A percentile compares a stretch with the other conserved stretches of the same genome.
phyloP scores from a whole-genome alignment of 2,888 invertebrate genomes.

The Rambutsinella grinnellia region DNA sequence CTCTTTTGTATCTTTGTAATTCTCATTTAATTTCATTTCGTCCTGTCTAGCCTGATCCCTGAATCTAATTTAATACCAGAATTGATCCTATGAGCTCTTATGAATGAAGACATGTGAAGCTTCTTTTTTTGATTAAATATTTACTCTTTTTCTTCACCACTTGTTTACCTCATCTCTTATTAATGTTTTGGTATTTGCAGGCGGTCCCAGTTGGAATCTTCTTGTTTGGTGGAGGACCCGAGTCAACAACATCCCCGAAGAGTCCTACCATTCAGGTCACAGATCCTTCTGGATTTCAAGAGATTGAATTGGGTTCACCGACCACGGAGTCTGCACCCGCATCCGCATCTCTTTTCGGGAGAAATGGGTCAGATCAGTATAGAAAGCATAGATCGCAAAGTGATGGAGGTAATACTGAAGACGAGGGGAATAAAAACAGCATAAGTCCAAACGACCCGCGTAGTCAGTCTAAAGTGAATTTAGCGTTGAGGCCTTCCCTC shows the following conservation, averaged over 20 bases:
- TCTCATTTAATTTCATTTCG: too few relatives aligned
- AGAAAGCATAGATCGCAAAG: constrained; percentile 21
- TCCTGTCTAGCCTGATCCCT: too few relatives aligned
- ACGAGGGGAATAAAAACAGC: too few relatives aligned
- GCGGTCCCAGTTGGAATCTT: constrained; percentile 66
- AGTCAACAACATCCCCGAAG: constrained; percentile 9
- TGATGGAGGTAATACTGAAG: constrained; percentile 24
- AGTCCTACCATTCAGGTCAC: constrained; percentile 36
- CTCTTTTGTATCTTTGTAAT: too few relatives aligned
- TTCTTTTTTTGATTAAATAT: constrained; percentile 33
- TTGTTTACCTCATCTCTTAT: not conserved
- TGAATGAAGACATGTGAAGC: too few relatives aligned
- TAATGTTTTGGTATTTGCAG: constrained; percentile 31
- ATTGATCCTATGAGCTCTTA: too few relatives aligned
- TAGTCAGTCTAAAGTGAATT: constrained; percentile 28
- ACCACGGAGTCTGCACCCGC: constrained; percentile 30
- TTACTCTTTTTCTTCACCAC: constrained; percentile 7
- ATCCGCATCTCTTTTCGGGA: constrained; percentile 14
- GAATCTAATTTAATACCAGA: too few relatives aligned
- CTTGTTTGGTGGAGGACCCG: constrained; percentile 37
- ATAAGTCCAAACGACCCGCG: too few relatives aligned
- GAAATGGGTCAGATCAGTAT: not conserved
- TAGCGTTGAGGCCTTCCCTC: constrained; percentile 34
- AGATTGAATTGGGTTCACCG: constrained; percentile 46
- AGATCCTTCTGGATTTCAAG: constrained; percentile 46